Base-by-base conservation (phyloP, 2,797 vertebrate genomes). In the Scolopax rusticola region DNA sequence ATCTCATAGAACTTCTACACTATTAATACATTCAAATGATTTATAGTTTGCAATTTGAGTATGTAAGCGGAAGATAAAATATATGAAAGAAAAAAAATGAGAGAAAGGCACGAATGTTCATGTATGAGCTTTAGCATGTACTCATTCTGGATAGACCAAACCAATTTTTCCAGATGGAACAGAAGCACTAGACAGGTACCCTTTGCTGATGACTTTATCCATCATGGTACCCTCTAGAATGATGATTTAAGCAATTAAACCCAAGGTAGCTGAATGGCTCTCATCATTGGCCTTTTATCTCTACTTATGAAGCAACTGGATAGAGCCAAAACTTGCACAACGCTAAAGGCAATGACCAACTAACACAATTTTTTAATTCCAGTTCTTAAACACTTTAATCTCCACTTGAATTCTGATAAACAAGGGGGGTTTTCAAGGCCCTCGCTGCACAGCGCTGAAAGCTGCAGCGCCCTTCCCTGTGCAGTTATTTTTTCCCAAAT, bases 321-420 rank as follows among this genome's bases (percentile, higher is more conserved):
- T 17, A 86, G 54, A 82, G 28, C 23, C 20, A 45, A 91, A 92
- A 87, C 6, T 65, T 84, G n/a, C 65, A 60, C 59, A 43, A 88
- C 3, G 47, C 21, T 88, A 33, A 78, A 76, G 36, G 48, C 43
- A 60, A 7, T 1, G 3, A 76, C n/a, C 47, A 87, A 74, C 59
- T 73, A 73, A 18, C 14, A 23, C 4, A 59, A 9, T 61, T 78
- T 93, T 80, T 63, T 19, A 14, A 32, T 85, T 75, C 40, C 27
- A 83, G 61, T 94, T 85, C 30, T 83, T 75, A 40, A 84, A 79
- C 8, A 30, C 40, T 87, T 84, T 56, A 77, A 74, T 86, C 17
- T 90, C n/a, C 40, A 27, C 48, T 78, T 68, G 84, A 89, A 87
- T 82, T 89, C 68, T 87, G 56, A 61, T n/a, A 40, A 92, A 74